Conservation (phyloP, 2,797 vertebrate species). For the Phataginus tetradactyla region DNA sequence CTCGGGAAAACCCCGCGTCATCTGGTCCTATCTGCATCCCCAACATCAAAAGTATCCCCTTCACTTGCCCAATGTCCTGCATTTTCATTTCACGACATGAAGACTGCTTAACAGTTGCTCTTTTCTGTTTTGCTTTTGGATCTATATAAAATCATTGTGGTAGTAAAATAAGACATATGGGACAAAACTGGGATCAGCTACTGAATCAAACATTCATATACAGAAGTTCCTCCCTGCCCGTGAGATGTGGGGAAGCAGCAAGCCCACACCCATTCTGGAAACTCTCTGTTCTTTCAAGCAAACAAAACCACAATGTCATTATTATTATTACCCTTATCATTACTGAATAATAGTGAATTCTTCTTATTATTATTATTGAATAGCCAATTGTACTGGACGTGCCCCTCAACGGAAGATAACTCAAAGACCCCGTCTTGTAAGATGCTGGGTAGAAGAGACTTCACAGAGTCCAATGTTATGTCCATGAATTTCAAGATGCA, state of each 20-base stretch:
- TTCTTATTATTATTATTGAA: not conserved
- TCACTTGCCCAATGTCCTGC: not conserved
- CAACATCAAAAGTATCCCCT: constrained; percentile 29
- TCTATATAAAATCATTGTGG: not conserved
- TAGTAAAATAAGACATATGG: not conserved
- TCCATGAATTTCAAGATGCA: not conserved
- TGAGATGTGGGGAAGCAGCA: not conserved
- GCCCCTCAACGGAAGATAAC: not conserved
- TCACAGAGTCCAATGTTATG: not conserved
- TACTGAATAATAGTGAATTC: too few species aligned
- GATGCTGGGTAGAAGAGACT: not conserved
- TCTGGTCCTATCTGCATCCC: not conserved
- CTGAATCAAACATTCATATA: constrained; percentile 37
- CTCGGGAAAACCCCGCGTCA: not conserved
- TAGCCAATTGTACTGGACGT: not conserved
- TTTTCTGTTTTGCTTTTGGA: not conserved
- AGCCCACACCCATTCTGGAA: not conserved
- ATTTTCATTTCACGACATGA: constrained; percentile 45
- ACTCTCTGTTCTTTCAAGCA: constrained; percentile 41
- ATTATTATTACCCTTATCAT: too few species aligned
- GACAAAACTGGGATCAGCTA: not conserved
- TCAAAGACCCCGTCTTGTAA: not conserved
- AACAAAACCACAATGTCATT: constrained; percentile 19
- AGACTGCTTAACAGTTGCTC: not conserved
- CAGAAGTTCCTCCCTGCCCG: not conserved